Percentiles rank a stretch among this genome's conserved stretches.
phyloP scores from a whole-genome alignment of 2,888 invertebrate species.

The Rhyacophila evoluta region DNA sequence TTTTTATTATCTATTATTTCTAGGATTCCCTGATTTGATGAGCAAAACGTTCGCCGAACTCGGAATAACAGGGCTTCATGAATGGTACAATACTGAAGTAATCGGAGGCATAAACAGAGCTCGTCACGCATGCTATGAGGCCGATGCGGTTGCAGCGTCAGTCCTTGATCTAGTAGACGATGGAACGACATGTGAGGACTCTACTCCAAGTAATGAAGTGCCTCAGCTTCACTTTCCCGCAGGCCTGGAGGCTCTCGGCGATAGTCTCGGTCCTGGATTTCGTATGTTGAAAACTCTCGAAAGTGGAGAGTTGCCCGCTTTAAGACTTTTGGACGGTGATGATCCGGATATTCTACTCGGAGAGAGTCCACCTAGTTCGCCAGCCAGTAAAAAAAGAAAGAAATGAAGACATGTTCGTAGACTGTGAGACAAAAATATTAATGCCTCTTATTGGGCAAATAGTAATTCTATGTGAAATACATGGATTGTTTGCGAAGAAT shows the following conservation, averaged over 20 bases:
- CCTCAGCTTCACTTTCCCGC: conserved; percentile 71
- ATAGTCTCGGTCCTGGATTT: conserved; percentile 74
- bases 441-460: no score
- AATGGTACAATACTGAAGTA: conserved; percentile 65
- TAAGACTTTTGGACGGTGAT: conserved; percentile 65
- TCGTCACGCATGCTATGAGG: conserved; percentile 61
- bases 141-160: conserved; percentile 59
- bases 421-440: no score
- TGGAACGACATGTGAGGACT: conserved; percentile 60
- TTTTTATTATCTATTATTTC: no score
- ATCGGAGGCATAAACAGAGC: conserved; percentile 64
- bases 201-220: conserved; percentile 63
- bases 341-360: background rate
- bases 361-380: background rate
- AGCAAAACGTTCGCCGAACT: conserved; percentile 67
- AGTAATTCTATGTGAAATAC: no score
- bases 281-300: conserved; percentile 76
- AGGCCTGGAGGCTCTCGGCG: conserved; percentile 67
- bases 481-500: no score
- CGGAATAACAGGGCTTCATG: conserved; percentile 64
- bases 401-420: no score
- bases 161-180: conserved; percentile 48
- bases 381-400: conserved; percentile 13
- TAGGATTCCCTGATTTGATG: conserved; percentile 65
- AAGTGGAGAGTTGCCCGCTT: conserved; percentile 69